Base-by-base conservation (phyloP, 2,888 invertebrate genomes). In the Hipparchia sbordonii region DNA sequence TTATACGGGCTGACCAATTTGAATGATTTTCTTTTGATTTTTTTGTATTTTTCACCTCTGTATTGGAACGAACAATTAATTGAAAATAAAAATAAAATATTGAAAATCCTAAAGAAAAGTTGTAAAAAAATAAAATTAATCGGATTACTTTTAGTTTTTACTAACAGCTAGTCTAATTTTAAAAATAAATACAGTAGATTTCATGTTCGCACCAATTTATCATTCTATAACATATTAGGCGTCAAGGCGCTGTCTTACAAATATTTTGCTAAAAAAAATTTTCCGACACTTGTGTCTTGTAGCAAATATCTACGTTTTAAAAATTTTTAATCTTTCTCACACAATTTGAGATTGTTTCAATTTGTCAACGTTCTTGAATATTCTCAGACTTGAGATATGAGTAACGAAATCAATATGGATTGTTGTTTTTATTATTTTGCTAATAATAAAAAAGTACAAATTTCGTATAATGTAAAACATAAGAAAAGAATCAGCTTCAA, bases 281-380 rank as follows among this genome's bases (percentile, higher is more conserved):
- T 5, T 45, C 4, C 12, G 39, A 39, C 45, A 39, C 10, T 60
- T 12, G 60, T 6, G 7, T 23, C 23, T 23, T 23, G 6, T 56
- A 5, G 52, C 7, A 56, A 6, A 2, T 2, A 13, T 13, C 45
- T n/a, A 8, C 45, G 62, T 46, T 57, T 13, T 13, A 45, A 61
- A 61, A 45, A 61, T 45, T 61, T 45, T 45, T n/a, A 61, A 61
- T 61, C 60, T 45, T 2, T 45, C 12, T 12, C 6, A 12, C 62
- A 62, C 62, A 62, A 9, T 62, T 46, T 6, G 62, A 62, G 8
- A 62, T 48, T 48, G 62, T 62, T 62, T 46, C 13, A 13, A 62
- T 62, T 62, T 62, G 13, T 62, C 46, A 62, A 46, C 45, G 7
- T 62, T 62, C 8, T 59, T 39, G 4, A 39, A 12, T 12, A 23